Conservation (phyloP, 2,888 invertebrate genomes). For the Xylocampa areola region DNA sequence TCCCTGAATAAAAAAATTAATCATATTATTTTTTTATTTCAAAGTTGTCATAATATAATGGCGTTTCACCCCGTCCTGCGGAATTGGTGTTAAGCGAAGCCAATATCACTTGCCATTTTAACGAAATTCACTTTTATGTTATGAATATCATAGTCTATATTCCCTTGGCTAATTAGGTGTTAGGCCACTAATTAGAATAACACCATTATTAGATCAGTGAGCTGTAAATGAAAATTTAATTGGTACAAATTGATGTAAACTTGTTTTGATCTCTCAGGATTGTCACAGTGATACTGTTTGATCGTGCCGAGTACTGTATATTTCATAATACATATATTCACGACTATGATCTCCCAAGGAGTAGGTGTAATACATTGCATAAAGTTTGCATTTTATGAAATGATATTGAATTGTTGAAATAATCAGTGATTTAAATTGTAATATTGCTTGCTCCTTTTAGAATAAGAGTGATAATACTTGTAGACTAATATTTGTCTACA, state of each 20-base stretch:
- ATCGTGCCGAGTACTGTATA: constrained; percentile 15
- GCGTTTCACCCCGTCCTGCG: constrained; percentile 37
- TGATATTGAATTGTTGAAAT: constrained; percentile 24
- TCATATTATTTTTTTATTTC: constrained; percentile 26
- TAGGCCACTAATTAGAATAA: constrained; percentile 53
- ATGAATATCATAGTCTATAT: constrained; percentile 55
- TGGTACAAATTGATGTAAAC: constrained; percentile 32
- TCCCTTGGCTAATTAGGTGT: constrained; percentile 58
- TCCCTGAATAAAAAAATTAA: constrained; percentile 30
- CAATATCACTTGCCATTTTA: constrained; percentile 67
- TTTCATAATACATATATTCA: constrained; percentile 11
- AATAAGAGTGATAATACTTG: constrained; percentile 33
- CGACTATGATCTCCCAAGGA: neutral
- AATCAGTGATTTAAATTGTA: constrained; percentile 24
- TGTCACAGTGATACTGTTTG: constrained; percentile 22
- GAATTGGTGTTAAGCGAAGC: constrained; percentile 51
- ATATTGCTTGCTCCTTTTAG: constrained; percentile 18
- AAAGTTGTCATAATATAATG: constrained; percentile 28
- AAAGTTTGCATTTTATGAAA: constrained; percentile 9
- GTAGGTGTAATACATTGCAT: constrained; percentile 5
- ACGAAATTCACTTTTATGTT: constrained; percentile 53
- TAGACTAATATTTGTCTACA: constrained; percentile 20
- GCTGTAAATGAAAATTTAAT: constrained; percentile 61
- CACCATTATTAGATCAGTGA: constrained; percentile 46
- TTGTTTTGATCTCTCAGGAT: constrained; percentile 19